Evolutionary conservation across 2,797 vertebrate genomes (phyloP).

Genomic region (Amblyraja radiata): DNA sequence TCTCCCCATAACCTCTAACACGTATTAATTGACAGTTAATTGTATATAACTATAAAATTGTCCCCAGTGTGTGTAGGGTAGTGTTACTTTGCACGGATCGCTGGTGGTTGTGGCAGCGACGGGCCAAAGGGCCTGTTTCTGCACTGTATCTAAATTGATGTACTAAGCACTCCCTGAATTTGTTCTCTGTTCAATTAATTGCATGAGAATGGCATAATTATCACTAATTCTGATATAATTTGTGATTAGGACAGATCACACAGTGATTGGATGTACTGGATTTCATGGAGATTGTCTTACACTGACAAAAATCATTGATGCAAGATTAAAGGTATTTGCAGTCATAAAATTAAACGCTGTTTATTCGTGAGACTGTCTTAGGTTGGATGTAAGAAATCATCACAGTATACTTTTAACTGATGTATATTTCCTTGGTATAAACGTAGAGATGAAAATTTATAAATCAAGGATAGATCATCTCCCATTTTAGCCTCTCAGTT

Average conservation of each 20-base stretch:
- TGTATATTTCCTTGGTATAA: not conserved
- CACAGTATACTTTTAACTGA: not conserved
- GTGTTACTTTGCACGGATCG: too few relatives aligned
- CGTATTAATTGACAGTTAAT: too few relatives aligned
- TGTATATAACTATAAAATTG: too few relatives aligned
- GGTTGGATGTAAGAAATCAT: not conserved
- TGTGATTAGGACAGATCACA: conserved; percentile 76
- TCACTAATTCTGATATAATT: conserved; percentile 36
- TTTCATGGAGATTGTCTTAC: conserved; percentile 97
- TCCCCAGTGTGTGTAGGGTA: too few relatives aligned
- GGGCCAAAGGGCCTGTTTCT: too few relatives aligned
- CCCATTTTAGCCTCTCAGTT: not conserved
- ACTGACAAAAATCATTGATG: conserved; percentile 94
- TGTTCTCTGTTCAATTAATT: not conserved
- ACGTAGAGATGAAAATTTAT: not conserved
- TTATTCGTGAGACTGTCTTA: not conserved
- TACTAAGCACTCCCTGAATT: not conserved
- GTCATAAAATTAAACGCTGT: not conserved
- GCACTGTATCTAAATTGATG: too few relatives aligned
- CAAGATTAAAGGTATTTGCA: conserved; percentile 80
- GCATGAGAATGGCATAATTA: not conserved
- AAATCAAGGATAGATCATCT: not conserved
- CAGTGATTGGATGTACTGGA: conserved; percentile 88
- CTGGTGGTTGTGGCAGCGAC: too few relatives aligned
- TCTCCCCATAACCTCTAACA: too few relatives aligned